These are phyloP conservation scores for Aurelia sp. DNA, from an alignment of 30 jellyfish, hydroid and myxozoan species.

Conservation along the genomic window DNA sequence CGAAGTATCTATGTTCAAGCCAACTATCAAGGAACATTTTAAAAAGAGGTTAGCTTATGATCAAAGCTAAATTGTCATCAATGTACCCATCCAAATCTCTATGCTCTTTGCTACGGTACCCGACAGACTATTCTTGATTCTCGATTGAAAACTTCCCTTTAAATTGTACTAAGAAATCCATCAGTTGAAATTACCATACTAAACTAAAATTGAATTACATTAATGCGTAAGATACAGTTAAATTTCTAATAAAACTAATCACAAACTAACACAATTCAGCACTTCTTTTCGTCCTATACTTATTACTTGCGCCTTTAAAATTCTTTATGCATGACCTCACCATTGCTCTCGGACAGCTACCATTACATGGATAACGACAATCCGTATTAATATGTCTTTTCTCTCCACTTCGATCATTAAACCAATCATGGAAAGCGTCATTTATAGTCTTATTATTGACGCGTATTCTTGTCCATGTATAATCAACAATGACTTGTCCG, in stretches of 20 bases:
- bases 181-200: too few relatives aligned
- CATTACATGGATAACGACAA: conserved; percentile 93
- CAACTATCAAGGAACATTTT: too few relatives aligned
- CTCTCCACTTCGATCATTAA: conserved; percentile 30
- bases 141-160: too few relatives aligned
- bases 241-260: neutral
- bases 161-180: too few relatives aligned
- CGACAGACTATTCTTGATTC: too few relatives aligned
- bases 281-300: conserved; percentile 63
- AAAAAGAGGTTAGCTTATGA: too few relatives aligned
- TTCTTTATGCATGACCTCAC: conserved; percentile 83
- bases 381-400: conserved; percentile 64
- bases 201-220: too few relatives aligned
- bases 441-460: conserved; percentile 68
- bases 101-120: too few relatives aligned
- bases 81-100: too few relatives aligned
- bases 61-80: neutral
- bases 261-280: conserved; percentile 83
- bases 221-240: too few relatives aligned
- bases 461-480: conserved; percentile 92
- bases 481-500: conserved; percentile 95
- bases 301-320: conserved; percentile 74
- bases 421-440: conserved; percentile 85
- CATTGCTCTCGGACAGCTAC: conserved; percentile 92
- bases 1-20: neutral